Evolutionary conservation across 2,113 vertebrate genomes (phyloP).

Genomic region (Holacanthus passer): DNA sequence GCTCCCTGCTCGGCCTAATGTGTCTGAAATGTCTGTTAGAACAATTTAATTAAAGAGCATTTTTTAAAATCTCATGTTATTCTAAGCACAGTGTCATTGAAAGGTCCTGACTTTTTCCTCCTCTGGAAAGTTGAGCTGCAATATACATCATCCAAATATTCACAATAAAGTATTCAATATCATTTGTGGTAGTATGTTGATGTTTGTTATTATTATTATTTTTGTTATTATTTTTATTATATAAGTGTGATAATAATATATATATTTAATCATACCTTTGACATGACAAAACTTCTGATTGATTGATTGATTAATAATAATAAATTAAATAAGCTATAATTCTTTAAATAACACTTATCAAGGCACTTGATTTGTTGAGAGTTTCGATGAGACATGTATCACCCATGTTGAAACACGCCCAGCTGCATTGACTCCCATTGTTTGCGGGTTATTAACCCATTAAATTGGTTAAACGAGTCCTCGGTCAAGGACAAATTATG

Average conservation of each 20-base stretch:
- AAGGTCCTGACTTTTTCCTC: background rate
- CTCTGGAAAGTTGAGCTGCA: background rate
- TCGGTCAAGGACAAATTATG: constrained; percentile 1
- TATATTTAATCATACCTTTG: background rate
- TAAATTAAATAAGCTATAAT: no score
- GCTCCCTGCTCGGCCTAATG: constrained; percentile 26
- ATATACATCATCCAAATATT: constrained; percentile 1
- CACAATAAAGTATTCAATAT: background rate
- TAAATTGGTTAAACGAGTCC: constrained; percentile 17
- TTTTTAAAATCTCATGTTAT: constrained; percentile 25
- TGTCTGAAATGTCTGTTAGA: constrained; percentile 39
- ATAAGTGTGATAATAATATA: no score
- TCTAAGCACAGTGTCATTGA: background rate
- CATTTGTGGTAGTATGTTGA: no score
- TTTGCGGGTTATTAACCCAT: constrained; percentile 59
- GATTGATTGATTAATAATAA: background rate
- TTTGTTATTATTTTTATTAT: no score
- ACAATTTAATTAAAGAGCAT: constrained; percentile 27
- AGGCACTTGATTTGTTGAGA: constrained; percentile 28
- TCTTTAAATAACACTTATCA: background rate
- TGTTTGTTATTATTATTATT: no score
- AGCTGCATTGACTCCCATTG: constrained; percentile 14
- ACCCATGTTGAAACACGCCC: constrained; percentile 31
- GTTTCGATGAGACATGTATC: constrained; percentile 50
- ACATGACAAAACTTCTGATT: background rate